A percentile compares a stretch with the other conserved stretches of the same genome.
Evolutionary conservation across 1,140 invertebrate genomes (phyloP).

Genomic region (Trigoniulus corallinus): DNA sequence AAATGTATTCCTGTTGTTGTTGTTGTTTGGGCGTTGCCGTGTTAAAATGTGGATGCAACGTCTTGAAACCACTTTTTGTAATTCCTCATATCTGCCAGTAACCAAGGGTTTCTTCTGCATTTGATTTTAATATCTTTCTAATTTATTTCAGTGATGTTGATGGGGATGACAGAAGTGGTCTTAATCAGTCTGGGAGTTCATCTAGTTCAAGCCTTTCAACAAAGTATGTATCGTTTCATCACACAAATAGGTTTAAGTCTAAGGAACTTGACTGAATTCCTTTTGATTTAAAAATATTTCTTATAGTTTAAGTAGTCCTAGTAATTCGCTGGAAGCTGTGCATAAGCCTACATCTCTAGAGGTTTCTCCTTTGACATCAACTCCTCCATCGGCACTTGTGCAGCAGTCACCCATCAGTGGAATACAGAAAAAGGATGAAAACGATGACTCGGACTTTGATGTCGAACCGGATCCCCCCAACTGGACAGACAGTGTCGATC

Average conservation of each 20-base stretch:
- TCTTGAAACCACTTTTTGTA: too few relatives aligned
- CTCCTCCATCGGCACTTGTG: neutral
- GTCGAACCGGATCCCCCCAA: constrained; percentile 57
- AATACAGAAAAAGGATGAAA: constrained; percentile 13
- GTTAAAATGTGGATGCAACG: too few relatives aligned
- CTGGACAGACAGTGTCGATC: constrained; percentile 64
- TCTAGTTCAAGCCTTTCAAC: constrained; percentile 28
- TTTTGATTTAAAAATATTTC: neutral
- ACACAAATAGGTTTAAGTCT: neutral
- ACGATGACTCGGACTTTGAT: constrained; percentile 63
- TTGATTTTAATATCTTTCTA: too few relatives aligned
- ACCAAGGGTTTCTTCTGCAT: too few relatives aligned
- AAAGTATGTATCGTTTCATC: constrained; percentile 13
- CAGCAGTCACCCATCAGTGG: constrained; percentile 4
- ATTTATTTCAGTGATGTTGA: constrained; percentile 29
- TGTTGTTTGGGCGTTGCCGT: too few relatives aligned
- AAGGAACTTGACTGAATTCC: neutral
- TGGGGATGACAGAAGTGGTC: constrained; percentile 21
- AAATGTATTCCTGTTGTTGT: too few relatives aligned
- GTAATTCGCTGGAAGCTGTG: constrained; percentile 35
- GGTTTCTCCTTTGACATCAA: constrained; percentile 15
- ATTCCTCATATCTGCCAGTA: too few relatives aligned
- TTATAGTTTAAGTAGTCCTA: constrained; percentile 41
- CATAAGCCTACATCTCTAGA: constrained; percentile 22
- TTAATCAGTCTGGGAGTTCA: constrained; percentile 26